phyloP scores from a whole-genome alignment of 2,888 invertebrate species.

The Neoascia interrupta region DNA sequence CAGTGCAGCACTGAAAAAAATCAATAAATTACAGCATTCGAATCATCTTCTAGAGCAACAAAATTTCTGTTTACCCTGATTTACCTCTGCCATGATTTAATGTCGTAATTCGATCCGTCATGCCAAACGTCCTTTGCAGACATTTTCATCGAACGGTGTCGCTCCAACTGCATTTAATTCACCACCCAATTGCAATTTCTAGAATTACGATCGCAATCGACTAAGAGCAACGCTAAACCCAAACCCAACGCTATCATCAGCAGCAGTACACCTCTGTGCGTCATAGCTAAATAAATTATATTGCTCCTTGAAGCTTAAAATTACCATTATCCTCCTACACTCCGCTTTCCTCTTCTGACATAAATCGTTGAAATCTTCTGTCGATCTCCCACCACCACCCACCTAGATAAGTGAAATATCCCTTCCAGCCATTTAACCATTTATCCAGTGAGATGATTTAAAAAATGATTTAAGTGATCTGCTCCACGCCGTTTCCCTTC shows the following conservation, averaged over 20 bases:
- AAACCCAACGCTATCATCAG: not conserved
- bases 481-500: conserved; percentile 22
- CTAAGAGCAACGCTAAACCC: conserved; percentile 21
- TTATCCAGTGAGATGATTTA: conserved; percentile 64
- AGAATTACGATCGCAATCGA: conserved; percentile 58
- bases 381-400: conserved; percentile 16
- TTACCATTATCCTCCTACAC: conserved; percentile 60
- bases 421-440: conserved; percentile 54
- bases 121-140: conserved; percentile 7
- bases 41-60: too few relatives aligned
- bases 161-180: conserved; percentile 44
- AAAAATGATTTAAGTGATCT: conserved; percentile 68
- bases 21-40: too few relatives aligned
- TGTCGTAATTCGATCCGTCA: conserved; percentile 37
- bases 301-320: conserved; percentile 65
- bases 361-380: conserved; percentile 54
- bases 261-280: too few relatives aligned
- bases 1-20: too few relatives aligned
- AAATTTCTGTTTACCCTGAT: conserved; percentile 24
- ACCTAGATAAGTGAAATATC: conserved; percentile 59
- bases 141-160: conserved; percentile 4
- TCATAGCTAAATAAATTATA: conserved; percentile 65
- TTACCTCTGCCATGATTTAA: conserved; percentile 18
- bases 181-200: conserved; percentile 56
- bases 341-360: conserved; percentile 38